A percentile compares a stretch with the other conserved stretches of the same genome.
phyloP scores from a whole-genome alignment of 2,113 vertebrate genomes.

The Chaetura pelagica region DNA sequence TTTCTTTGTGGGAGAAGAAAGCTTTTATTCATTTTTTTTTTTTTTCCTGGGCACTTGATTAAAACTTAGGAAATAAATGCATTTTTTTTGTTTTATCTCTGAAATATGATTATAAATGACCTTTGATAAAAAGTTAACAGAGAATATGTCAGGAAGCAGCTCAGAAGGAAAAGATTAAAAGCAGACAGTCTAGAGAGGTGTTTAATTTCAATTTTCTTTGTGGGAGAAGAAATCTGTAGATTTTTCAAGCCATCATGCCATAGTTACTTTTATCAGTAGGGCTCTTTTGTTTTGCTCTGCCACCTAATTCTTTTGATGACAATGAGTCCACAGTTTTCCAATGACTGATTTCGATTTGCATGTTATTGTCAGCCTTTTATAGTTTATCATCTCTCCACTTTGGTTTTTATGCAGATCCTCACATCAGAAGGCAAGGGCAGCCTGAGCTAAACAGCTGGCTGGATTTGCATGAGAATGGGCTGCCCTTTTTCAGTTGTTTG shows the following conservation, averaged over 20 bases:
- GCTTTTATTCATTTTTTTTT: not conserved
- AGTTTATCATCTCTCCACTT: slow-evolving; percentile 75
- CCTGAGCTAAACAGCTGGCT: slow-evolving; percentile 82
- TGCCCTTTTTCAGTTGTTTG: slow-evolving; percentile 79
- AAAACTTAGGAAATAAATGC: slow-evolving; percentile 43
- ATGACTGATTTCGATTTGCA: slow-evolving; percentile 78
- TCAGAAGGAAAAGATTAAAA: slow-evolving; percentile 68
- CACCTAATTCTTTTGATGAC: slow-evolving; percentile 83
- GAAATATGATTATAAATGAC: slow-evolving; percentile 68
- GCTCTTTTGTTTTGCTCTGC: slow-evolving; percentile 80
- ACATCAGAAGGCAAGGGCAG: slow-evolving; percentile 75
- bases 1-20: slow-evolving; percentile 53
- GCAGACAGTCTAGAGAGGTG: slow-evolving; percentile 66
- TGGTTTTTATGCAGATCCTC: slow-evolving; percentile 82
- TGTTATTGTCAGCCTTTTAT: slow-evolving; percentile 78
- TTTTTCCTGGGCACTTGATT: slow-evolving; percentile 6
- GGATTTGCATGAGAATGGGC: slow-evolving; percentile 83
- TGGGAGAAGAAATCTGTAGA: slow-evolving; percentile 50
- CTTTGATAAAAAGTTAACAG: slow-evolving; percentile 68
- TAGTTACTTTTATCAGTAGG: slow-evolving; percentile 73
- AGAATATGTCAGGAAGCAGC: slow-evolving; percentile 57
- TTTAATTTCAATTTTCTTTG: slow-evolving; percentile 67
- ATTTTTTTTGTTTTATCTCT: slow-evolving; percentile 57
- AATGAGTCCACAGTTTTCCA: slow-evolving; percentile 77
- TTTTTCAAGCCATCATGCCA: slow-evolving; percentile 64